Evolutionary conservation across 2,888 invertebrate species (phyloP), one percentile per base, ranked within the genome.

Genomic region (Notodonta dromedarius): DNA sequence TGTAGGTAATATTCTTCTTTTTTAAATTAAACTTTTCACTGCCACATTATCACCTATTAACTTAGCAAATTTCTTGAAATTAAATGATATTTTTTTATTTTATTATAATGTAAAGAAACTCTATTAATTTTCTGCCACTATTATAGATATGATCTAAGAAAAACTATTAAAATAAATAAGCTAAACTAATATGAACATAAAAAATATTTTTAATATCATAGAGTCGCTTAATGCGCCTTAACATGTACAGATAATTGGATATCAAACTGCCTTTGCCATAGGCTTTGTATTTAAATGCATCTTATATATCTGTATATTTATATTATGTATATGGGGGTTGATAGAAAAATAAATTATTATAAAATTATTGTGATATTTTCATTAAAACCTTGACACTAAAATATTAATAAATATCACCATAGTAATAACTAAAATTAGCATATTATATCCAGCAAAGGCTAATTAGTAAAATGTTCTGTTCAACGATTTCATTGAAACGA

Each of bases 261-360:
- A 51, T 39, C n/a, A 35, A 24, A 51, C 16, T n/a, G 40, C 44
- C 58, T 61, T 54, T 35, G 61, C 48, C 40, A 46, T 56, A 44
- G 70, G 61, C 60, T 70, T 64, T 7, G 46, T 58, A 59, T 59
- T 62, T 1, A 59, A 62, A 61, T 57, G n/a, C 60, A 58, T 11
- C 48, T 11, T 62, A 64, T 61, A 39, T 70, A 73, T 71, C 58
- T 67, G 52, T 69, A 59, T 70, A 69, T 66, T 64, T 63, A 70
- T 61, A 42, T 59, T 67, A 24, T 24, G 24, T 65, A 59, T 59
- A 66, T 65, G 75, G 71, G 74, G 70, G 66, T 71, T 73, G 67
- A 70, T 72, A 76, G 74, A 66, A 73, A 74, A 81, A 78, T 80
- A 79, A 80, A 81, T 79, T 78, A 77, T 79, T 80, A 70, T 67